Conservation (phyloP, 2,888 invertebrate genomes). For the Drosophila imparisetae region DNA sequence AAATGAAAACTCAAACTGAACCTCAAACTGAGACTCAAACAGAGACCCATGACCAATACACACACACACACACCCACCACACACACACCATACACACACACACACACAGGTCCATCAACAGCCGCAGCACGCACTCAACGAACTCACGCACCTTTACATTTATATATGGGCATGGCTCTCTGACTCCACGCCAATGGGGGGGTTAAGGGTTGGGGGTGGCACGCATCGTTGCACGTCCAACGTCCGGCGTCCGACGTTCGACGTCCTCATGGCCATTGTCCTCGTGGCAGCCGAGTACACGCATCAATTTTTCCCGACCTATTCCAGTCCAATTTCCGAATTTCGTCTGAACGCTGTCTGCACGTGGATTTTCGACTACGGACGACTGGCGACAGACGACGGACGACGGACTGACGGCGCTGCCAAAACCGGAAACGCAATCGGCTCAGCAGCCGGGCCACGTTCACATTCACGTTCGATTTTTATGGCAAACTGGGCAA, state of each 20-base stretch:
- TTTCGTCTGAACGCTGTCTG: slow-evolving; percentile 75
- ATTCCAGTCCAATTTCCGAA: slow-evolving; percentile 37
- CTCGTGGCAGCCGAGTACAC: slow-evolving; percentile 61
- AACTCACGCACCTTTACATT: slow-evolving; percentile 74
- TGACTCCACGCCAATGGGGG: neutral
- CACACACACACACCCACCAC: slow-evolving; percentile 39
- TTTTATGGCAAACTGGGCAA: slow-evolving; percentile 69
- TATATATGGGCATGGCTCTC: slow-evolving; percentile 58
- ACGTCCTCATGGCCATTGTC: slow-evolving; percentile 68
- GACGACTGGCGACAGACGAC: slow-evolving; percentile 11
- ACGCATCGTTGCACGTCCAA: slow-evolving; percentile 77
- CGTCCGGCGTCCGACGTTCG: slow-evolving; percentile 35
- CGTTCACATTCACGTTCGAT: slow-evolving; percentile 77
- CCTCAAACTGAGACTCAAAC: slow-evolving; percentile 39
- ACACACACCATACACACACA: slow-evolving; percentile 60
- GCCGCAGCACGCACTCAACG: slow-evolving; percentile 76
- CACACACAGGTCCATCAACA: slow-evolving; percentile 64
- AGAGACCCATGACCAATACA: slow-evolving; percentile 33
- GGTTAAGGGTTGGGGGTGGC: neutral
- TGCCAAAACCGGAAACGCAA: slow-evolving; percentile 59
- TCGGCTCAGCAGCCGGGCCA: slow-evolving; percentile 61
- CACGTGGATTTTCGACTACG: slow-evolving; percentile 54
- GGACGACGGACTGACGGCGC: slow-evolving; percentile 8
- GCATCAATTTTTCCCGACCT: slow-evolving; percentile 78
- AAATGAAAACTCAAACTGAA: slow-evolving; percentile 25